phyloP scores from a whole-genome alignment of 2,113 vertebrate genomes.

The Chauna torquata region DNA sequence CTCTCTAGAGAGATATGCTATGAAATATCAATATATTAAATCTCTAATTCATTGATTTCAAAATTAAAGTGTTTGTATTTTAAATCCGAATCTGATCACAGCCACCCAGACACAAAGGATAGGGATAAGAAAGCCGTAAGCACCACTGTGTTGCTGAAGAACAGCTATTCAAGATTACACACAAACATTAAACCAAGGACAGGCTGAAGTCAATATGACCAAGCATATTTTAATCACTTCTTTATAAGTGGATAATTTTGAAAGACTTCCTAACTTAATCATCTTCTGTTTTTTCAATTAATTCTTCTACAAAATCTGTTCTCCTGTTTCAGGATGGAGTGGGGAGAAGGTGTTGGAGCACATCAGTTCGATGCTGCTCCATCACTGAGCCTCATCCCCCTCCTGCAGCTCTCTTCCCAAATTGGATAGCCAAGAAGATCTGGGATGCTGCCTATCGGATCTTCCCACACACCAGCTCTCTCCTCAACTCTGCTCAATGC shows the following conservation, averaged over 20 bases:
- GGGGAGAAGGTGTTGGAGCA: not conserved
- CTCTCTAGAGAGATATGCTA: not conserved
- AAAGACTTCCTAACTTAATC: not conserved
- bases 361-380: not conserved
- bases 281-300: not conserved
- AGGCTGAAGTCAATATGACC: not conserved
- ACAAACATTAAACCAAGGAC: not conserved
- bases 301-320: constrained; percentile 19
- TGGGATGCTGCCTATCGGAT: not conserved
- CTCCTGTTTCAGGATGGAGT: not conserved
- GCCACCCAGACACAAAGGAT: not conserved
- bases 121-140: constrained; percentile 26
- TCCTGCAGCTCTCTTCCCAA: not conserved
- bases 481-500: not conserved
- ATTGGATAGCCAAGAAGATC: not conserved
- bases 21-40: constrained; percentile 27
- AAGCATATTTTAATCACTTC: constrained; percentile 19
- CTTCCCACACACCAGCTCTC: not conserved
- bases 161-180: not conserved
- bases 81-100: not conserved
- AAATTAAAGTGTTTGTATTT: not conserved
- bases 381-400: not conserved
- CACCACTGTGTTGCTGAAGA: not conserved
- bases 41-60: constrained; percentile 50
- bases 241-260: constrained; percentile 28